Conservation (phyloP, 1,140 invertebrate genomes). For the Chelonus insularis region DNA sequence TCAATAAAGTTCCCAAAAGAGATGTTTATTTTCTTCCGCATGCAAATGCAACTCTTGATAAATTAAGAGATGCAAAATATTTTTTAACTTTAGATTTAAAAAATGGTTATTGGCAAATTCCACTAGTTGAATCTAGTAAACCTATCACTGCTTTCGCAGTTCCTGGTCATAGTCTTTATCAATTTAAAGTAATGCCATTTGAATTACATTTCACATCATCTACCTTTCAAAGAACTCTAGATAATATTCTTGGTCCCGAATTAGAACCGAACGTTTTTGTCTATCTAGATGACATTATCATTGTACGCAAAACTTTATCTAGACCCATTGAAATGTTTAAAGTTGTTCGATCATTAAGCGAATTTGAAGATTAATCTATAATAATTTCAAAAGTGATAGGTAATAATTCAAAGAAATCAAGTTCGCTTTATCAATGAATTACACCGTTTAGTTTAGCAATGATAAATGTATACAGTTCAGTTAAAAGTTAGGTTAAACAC, state of each 20-base stretch:
- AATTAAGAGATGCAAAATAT: slow-evolving; percentile 42
- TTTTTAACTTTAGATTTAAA: slow-evolving; percentile 45
- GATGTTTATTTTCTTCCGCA: slow-evolving; percentile 57
- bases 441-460: too few species aligned
- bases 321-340: slow-evolving; percentile 29
- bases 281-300: slow-evolving; percentile 37
- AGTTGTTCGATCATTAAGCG: too few species aligned
- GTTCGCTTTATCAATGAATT: too few species aligned
- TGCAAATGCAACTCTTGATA: slow-evolving; percentile 56
- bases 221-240: slow-evolving; percentile 40
- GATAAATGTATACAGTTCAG: too few species aligned
- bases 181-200: too few species aligned
- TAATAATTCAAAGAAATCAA: too few species aligned
- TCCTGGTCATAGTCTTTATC: slow-evolving; percentile 35
- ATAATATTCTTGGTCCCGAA: slow-evolving; percentile 22
- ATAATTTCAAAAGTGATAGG: too few species aligned
- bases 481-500: too few species aligned
- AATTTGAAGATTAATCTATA: too few species aligned
- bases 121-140: slow-evolving; percentile 18
- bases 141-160: slow-evolving; percentile 28
- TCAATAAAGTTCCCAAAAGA: slow-evolving; percentile 53
- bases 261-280: slow-evolving; percentile 22
- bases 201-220: slow-evolving; percentile 37
- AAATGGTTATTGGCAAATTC: slow-evolving; percentile 30
- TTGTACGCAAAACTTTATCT: slow-evolving; percentile 4